These are phyloP conservation scores for Amphipoea lucens DNA, from an alignment of 2,888 invertebrate genomes.

Conservation along the genomic window DNA sequence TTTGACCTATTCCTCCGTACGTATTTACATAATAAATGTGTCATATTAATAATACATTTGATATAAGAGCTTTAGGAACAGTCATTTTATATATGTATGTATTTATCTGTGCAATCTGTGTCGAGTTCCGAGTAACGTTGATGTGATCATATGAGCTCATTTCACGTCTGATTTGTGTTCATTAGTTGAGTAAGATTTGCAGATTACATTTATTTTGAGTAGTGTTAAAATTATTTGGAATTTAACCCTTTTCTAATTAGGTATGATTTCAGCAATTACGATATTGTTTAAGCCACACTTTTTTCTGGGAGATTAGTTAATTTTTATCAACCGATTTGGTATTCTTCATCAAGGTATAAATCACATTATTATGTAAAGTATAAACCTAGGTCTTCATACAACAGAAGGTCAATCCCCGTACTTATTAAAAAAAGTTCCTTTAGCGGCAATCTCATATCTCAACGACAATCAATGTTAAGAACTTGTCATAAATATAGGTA, in stretches of 20 bases:
- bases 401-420: neutral
- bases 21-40: conserved; percentile 65
- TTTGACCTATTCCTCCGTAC: conserved; percentile 72
- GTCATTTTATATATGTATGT: conserved; percentile 4
- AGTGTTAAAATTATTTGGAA: neutral
- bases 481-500: too few species aligned
- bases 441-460: too few species aligned
- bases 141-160: conserved; percentile 21
- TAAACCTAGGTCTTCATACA: neutral
- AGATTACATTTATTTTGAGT: neutral
- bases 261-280: neutral
- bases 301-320: neutral
- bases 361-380: neutral
- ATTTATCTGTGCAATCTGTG: conserved; percentile 22
- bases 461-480: neutral
- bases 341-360: neutral
- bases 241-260: neutral
- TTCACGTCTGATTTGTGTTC: conserved; percentile 32
- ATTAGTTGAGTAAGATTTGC: conserved; percentile 9
- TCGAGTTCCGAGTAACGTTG: conserved; percentile 38
- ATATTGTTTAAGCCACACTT: neutral
- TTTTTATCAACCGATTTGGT: neutral
- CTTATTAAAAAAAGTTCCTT: neutral
- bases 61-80: conserved; percentile 16
- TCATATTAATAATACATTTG: conserved; percentile 45